phyloP scores from a whole-genome alignment of 2,888 invertebrate genomes.

The Tineola bisselliella region DNA sequence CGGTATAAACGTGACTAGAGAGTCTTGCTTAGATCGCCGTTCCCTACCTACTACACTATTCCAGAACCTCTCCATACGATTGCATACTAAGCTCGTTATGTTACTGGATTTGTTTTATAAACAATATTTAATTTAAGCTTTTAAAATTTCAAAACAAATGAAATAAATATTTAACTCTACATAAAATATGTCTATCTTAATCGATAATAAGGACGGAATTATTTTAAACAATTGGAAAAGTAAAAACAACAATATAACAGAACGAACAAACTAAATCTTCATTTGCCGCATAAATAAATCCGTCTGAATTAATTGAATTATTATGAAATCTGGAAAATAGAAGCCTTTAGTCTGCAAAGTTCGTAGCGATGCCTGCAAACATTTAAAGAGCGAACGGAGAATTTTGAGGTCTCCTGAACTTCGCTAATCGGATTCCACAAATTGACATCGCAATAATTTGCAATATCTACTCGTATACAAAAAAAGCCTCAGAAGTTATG shows the following conservation, averaged over 20 bases:
- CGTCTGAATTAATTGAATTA: neutral
- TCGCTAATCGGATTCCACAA: neutral
- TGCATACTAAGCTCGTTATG: constrained; percentile 9
- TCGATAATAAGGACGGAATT: too few species aligned
- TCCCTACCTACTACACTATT: neutral
- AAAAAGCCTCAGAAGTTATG: too few species aligned
- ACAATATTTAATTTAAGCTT: neutral
- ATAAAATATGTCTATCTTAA: too few species aligned
- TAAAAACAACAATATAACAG: neutral
- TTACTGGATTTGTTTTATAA: neutral
- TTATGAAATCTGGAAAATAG: neutral
- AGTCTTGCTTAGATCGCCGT: constrained; percentile 25
- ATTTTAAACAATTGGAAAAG: too few species aligned
- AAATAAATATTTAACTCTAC: too few species aligned
- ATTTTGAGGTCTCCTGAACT: neutral
- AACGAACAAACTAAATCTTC: neutral
- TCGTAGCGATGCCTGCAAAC: neutral
- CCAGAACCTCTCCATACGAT: neutral
- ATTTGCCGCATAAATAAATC: neutral
- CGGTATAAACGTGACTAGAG: constrained; percentile 57
- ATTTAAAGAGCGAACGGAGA: neutral
- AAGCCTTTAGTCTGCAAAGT: too few species aligned
- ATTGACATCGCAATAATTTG: neutral
- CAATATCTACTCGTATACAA: neutral
- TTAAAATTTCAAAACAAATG: too few species aligned